Evolutionary conservation across 2,113 vertebrate species (phyloP), one percentile per base, ranked within the genome.

Genomic region (Pungitius pungitius): DNA sequence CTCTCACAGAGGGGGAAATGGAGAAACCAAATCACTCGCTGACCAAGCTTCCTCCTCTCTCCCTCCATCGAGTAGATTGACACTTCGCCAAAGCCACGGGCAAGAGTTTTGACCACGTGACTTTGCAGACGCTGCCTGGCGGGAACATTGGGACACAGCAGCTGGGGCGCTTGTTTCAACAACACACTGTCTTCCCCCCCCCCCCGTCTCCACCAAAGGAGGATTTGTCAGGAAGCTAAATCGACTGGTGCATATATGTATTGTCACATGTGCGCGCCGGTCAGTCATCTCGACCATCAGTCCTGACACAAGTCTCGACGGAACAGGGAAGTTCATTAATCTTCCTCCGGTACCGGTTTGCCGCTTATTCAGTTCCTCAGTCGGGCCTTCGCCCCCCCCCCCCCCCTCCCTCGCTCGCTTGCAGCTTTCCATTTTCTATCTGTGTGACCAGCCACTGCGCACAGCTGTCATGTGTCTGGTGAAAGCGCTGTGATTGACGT

Each of bases 401-500:
- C 30, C 30, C 30, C 6, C 30, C 6, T 5, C 33, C 43, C 59
- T 45, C 14, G 11, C 52, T 82, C 13, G 57, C 82, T 75, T 27
- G 71, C 67, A 82, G 81, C 26, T 83, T n/a, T 62, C 69, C 51
- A 57, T 71, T 87, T 63, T 67, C 61, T 4, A 35, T 75, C 63
- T 83, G 69, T 70, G 66, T 60, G 80, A 81, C 68, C 73, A 74
- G 69, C 62, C 69, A 59, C 52, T 73, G 69, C 13, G 51, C 78
- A 76, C 80, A 87, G 78, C 87, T 84, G 87, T 88, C 85, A 86
- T 86, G 79, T 66, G 87, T 89, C 79, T 77, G 73, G 42, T 80
- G 57, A 79, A 76, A 83, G 81, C 15, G 12, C 57, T 49, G 77
- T 89, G 89, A 92, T 52, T 86, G 88, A 91, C 90, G 84, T 65